Base-by-base conservation (phyloP, 1,140 invertebrate genomes). In the Zaprionus lachaisei region DNA sequence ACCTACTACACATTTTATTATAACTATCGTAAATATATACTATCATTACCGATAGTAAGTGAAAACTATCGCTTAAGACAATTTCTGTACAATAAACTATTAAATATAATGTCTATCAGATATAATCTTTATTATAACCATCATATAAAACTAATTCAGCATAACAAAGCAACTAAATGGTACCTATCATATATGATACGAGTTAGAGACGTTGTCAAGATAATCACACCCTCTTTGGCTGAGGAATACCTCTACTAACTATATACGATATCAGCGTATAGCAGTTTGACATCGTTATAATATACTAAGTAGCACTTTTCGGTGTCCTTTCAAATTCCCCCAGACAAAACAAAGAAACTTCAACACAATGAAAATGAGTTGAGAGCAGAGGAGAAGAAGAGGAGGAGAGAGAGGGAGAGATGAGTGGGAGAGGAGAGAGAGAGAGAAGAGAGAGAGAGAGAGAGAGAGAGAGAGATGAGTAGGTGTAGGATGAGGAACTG, bases 251-350 rank as follows among this genome's bases (percentile, higher is more conserved):
- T 17, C 6, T 17, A 17, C 15, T 17, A 2, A 44, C 15, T 34
- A n/a, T 17, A 9, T 44, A 44, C 47, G 11, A 22, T 51, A 14
- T 51, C 9, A 51, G 11, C 5, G 20, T 22, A 22, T 0, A 14
- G 5, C 22, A 24, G 11, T 51, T 11, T 51, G 47, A 51, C 20
- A 51, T 51, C 47, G 47, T 51, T 51, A 51, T 51, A 51, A 51
- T 51, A 51, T 51, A 51, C 47, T 51, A 51, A 51, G 47, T 51
- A 51, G 47, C 47, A 24, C 20, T 51, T 22, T 24, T 51, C 20
- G 47, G 11, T 51, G 11, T 51, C 20, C 47, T 51, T 51, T 51
- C 20, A 51, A 51, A 51, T 51, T 51, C 47, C 47, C 47, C 11
- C 17, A 14, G 47, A 20, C 20, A 4, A 22, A 51, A 51, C 47